Base-by-base conservation (phyloP, 2,113 vertebrate species). In the Heterocephalus glaber region DNA sequence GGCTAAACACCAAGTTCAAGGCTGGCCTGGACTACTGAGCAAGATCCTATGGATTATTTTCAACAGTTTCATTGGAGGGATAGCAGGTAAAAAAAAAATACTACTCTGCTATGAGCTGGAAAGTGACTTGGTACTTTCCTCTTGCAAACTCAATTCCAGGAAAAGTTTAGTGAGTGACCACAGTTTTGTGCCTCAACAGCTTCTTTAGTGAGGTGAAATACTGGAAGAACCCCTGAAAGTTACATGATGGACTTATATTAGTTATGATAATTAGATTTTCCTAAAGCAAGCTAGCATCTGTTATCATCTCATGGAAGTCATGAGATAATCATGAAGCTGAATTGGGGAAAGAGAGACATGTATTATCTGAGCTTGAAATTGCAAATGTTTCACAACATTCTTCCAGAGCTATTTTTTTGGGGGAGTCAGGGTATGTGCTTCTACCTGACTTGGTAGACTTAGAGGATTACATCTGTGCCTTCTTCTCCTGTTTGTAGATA, bases 391-490 rank as follows among this genome's bases (percentile, higher is more conserved):
- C 35, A 70, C 52, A 72, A 85, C 49, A 76, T 90, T 84, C 47
- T 60, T 41, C 54, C 35, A 87, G 54, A 54, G n/a, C 35, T 92
- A 2, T 68, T 68, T 90, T 89, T 72, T 58, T 19, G 0, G 9
- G 2, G 20, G 30, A 12, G 10, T 49, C 26, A 54, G 35, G 24
- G 22, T 44, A 5, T 52, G 3, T 68, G 28, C 44, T 70, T 97
- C 97, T 98, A 99, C 99, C 99, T 98, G 98, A 97, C 96, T 97
- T 92, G 90, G 97, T 83, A 96, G 97, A 92, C 83, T 97, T 95
- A 20, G 26, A 54, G 30, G 87, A 88, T 92, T 98, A 98, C 33
- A 0, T 77, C 28, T 90, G 95, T 20, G 20, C 68, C 93, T 95
- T 97, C 93, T 96, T 97, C 56, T 98, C 97, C 80, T 98, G 98